Percentiles rank a stretch among this genome's conserved stretches.
Evolutionary conservation across 1,140 invertebrate genomes (phyloP).

Genomic region (Drosophila pandora): DNA sequence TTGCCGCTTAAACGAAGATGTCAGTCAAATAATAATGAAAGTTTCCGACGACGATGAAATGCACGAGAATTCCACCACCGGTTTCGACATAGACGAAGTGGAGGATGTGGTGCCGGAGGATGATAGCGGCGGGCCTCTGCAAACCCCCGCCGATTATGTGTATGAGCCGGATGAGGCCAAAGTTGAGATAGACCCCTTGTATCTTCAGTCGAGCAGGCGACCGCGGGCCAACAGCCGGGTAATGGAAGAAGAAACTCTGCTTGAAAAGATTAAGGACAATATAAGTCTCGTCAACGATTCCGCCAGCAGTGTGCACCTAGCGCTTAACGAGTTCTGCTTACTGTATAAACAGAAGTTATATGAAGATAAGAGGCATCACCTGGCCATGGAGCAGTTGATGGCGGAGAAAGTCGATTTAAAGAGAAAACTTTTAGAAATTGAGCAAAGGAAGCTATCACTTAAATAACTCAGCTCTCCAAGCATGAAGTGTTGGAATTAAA

Average conservation of each 20-base stretch:
- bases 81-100: slow-evolving; percentile 62
- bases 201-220: slow-evolving; percentile 49
- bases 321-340: slow-evolving; percentile 56
- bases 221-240: slow-evolving; percentile 14
- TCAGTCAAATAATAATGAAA: slow-evolving; percentile 62
- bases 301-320: slow-evolving; percentile 34
- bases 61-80: slow-evolving; percentile 52
- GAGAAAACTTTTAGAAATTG: slow-evolving; percentile 64
- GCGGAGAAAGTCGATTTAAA: slow-evolving; percentile 66
- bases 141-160: slow-evolving; percentile 45
- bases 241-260: slow-evolving; percentile 26
- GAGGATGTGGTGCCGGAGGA: slow-evolving; percentile 70
- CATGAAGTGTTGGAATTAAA: slow-evolving; percentile 7
- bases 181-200: slow-evolving; percentile 56
- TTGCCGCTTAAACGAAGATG: slow-evolving; percentile 66
- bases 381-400: slow-evolving; percentile 60
- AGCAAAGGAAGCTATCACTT: slow-evolving; percentile 56
- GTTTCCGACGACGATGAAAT: slow-evolving; percentile 67
- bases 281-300: slow-evolving; percentile 42
- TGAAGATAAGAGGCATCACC: slow-evolving; percentile 62
- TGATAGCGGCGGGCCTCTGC: slow-evolving; percentile 42
- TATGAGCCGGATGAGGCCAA: slow-evolving; percentile 69
- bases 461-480: slow-evolving; percentile 23
- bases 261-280: slow-evolving; percentile 47
- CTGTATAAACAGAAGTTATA: slow-evolving; percentile 63